A percentile compares a stretch with the other conserved stretches of the same genome.
Conservation (phyloP, 2,797 vertebrate species). For the Strix occidentalis region DNA sequence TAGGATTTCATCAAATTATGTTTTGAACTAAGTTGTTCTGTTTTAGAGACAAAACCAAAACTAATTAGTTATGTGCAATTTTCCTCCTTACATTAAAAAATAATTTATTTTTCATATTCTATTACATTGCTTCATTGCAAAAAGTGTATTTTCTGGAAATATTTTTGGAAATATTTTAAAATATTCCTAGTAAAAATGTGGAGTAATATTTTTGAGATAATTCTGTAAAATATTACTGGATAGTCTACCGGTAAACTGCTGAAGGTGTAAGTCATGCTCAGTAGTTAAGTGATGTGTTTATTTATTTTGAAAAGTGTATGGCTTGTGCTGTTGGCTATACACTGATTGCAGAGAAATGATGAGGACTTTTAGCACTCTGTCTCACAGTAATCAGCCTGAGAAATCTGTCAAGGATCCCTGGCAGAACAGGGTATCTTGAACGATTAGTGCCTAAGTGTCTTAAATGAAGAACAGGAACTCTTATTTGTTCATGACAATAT, state of each 20-base stretch:
- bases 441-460: not conserved
- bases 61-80: not conserved
- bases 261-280: not conserved
- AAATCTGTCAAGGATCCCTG: not conserved
- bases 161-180: not conserved
- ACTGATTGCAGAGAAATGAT: not conserved
- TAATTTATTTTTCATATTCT: not conserved
- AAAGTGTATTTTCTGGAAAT: not conserved
- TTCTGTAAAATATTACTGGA: not conserved
- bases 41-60: not conserved
- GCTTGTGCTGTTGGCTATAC: not conserved
- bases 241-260: not conserved
- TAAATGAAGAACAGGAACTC: not conserved
- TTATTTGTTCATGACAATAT: not conserved
- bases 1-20: not conserved
- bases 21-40: not conserved
- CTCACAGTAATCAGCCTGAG: not conserved
- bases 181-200: not conserved
- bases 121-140: not conserved
- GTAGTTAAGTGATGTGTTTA: not conserved
- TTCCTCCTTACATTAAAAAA: not conserved
- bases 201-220: not conserved
- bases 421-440: not conserved
- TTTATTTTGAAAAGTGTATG: not conserved
- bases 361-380: not conserved